phyloP scores from a whole-genome alignment of 2,888 invertebrate species.

The Euzophera pinguis region DNA sequence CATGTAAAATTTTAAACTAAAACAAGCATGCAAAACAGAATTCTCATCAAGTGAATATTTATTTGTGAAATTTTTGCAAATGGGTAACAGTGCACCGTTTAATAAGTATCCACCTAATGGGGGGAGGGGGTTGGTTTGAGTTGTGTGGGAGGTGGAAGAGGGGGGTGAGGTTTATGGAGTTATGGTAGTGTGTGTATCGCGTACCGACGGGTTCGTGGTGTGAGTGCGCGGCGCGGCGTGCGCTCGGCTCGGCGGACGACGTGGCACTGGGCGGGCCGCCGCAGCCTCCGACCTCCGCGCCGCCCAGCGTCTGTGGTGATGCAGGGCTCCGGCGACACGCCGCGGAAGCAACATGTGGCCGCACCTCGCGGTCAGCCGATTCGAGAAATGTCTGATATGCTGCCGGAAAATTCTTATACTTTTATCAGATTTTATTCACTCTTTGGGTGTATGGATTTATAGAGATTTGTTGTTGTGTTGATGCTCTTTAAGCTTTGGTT shows the following conservation, averaged over 20 bases:
- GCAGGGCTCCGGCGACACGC: conserved; percentile 30
- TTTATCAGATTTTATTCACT: too few relatives aligned
- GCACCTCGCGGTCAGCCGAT: too few relatives aligned
- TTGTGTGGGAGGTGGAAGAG: conserved; percentile 4
- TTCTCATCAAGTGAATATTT: conserved; percentile 27
- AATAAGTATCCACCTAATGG: conserved; percentile 55
- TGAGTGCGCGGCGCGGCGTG: conserved; percentile 68
- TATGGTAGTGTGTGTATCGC: conserved; percentile 58
- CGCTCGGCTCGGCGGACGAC: conserved; percentile 70
- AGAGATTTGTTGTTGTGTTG: too few relatives aligned
- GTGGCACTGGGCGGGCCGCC: conserved; percentile 64
- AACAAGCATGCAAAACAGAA: conserved; percentile 14
- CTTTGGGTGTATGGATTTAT: too few relatives aligned
- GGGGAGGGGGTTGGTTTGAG: conserved; percentile 14
- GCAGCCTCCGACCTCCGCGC: conserved; percentile 55
- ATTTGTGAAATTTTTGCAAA: conserved; percentile 24
- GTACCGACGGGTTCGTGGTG: conserved; percentile 71
- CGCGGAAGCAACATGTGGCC: conserved; percentile 14
- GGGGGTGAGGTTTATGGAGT: conserved; percentile 17
- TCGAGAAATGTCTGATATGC: too few relatives aligned
- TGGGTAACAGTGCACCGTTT: conserved; percentile 35
- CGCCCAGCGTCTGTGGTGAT: conserved; percentile 46
- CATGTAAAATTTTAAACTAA: not conserved
- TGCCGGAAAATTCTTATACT: too few relatives aligned
- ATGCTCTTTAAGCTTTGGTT: too few relatives aligned